A percentile compares a stretch with the other conserved stretches of the same genome.
Conservation (phyloP, 1,140 invertebrate species). For the Wiebesia pumilae region DNA sequence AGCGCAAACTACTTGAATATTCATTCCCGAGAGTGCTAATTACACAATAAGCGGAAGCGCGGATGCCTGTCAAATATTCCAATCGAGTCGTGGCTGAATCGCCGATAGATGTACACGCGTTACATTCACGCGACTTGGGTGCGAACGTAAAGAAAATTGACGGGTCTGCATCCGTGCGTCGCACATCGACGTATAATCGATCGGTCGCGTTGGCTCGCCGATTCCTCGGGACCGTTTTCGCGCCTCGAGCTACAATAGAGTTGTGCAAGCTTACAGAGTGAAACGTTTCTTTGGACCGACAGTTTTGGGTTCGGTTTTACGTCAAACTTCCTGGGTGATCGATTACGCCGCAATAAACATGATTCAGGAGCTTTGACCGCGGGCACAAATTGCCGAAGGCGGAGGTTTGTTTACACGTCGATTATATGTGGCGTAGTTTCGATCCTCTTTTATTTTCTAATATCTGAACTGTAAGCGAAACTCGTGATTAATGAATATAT, state of each 20-base stretch:
- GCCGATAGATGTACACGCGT: neutral
- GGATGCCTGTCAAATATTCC: neutral
- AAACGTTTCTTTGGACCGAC: neutral
- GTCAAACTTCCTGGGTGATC: conserved; percentile 7
- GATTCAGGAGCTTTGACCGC: conserved; percentile 17
- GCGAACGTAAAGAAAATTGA: neutral
- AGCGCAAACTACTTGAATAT: neutral
- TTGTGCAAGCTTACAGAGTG: neutral
- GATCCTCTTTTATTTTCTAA: conserved; percentile 10
- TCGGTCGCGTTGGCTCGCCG: neutral
- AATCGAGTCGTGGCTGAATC: neutral
- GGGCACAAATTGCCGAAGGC: conserved; percentile 5
- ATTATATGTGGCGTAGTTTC: neutral
- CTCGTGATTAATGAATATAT: conserved; percentile 31
- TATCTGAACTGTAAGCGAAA: neutral
- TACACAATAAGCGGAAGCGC: neutral
- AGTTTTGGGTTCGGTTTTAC: conserved; percentile 13
- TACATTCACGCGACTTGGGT: neutral
- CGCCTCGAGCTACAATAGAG: neutral
- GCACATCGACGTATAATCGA: neutral
- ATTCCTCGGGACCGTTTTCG: neutral
- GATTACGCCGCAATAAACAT: conserved; percentile 19
- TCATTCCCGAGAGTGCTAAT: neutral
- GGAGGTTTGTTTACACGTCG: conserved; percentile 18
- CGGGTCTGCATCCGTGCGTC: neutral